These are phyloP conservation scores for Rhagologus leucostigma DNA, from an alignment of 2,113 vertebrate genomes.

Conservation along the genomic window DNA sequence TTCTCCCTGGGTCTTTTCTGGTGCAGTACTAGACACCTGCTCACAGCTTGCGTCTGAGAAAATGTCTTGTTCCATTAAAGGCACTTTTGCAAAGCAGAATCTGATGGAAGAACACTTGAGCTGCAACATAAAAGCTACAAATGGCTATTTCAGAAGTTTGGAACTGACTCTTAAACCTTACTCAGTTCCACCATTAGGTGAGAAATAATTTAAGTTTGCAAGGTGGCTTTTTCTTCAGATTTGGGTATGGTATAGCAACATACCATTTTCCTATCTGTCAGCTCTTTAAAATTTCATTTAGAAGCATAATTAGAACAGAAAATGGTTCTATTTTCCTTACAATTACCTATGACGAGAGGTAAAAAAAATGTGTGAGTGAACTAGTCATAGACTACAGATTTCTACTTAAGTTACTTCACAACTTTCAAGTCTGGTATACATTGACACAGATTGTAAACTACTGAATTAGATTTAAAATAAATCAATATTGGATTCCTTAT, in stretches of 20 bases:
- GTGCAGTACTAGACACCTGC: background rate
- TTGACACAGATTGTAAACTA: background rate
- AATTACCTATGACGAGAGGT: background rate
- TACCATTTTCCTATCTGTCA: background rate
- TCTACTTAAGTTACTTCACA: background rate
- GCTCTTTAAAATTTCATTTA: background rate
- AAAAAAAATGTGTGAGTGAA: background rate
- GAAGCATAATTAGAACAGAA: background rate
- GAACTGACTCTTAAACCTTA: background rate
- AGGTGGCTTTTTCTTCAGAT: background rate
- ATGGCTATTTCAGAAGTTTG: background rate
- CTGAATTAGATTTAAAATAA: background rate
- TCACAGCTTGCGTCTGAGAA: background rate
- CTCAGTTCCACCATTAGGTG: background rate
- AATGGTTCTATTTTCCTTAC: background rate
- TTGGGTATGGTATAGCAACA: background rate
- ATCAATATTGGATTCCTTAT: background rate
- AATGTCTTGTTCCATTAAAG: slow-evolving; percentile 3
- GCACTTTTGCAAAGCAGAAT: background rate
- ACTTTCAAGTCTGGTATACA: background rate
- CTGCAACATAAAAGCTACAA: background rate
- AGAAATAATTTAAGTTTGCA: background rate
- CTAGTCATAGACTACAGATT: background rate
- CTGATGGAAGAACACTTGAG: background rate
- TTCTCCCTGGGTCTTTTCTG: background rate